These are phyloP conservation scores for Benitochromis conjunctus DNA, from an alignment of 2,113 vertebrate species.

Conservation along the genomic window DNA sequence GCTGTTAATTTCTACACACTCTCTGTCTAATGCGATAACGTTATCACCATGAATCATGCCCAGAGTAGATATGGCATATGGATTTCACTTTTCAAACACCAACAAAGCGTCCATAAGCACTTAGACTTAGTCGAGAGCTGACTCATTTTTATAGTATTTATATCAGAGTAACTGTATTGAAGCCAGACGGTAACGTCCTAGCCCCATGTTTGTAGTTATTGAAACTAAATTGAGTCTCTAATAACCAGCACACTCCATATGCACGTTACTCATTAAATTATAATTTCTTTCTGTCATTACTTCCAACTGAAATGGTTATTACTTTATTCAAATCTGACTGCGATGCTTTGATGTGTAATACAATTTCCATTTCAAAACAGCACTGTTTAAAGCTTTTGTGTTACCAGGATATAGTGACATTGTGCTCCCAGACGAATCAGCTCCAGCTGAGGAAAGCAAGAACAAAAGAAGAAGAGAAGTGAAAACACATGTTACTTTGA, in stretches of 20 bases:
- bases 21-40: background rate
- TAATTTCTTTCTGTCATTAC: background rate
- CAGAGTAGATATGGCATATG: background rate
- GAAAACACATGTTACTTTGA: background rate
- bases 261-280: background rate
- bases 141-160: background rate
- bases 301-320: background rate
- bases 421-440: background rate
- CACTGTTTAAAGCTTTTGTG: background rate
- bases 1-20: background rate
- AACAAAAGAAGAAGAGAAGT: background rate
- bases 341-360: background rate
- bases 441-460: background rate
- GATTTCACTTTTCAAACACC: background rate
- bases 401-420: background rate
- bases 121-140: background rate
- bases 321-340: background rate
- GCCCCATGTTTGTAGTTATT: background rate
- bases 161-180: background rate
- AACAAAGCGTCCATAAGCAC: background rate
- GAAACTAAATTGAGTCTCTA: background rate
- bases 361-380: background rate
- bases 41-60: background rate
- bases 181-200: background rate
- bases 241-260: background rate